Evolutionary conservation across 2,888 invertebrate species (phyloP), one percentile per base, ranked within the genome.

Genomic region (Agriopis marginaria): DNA sequence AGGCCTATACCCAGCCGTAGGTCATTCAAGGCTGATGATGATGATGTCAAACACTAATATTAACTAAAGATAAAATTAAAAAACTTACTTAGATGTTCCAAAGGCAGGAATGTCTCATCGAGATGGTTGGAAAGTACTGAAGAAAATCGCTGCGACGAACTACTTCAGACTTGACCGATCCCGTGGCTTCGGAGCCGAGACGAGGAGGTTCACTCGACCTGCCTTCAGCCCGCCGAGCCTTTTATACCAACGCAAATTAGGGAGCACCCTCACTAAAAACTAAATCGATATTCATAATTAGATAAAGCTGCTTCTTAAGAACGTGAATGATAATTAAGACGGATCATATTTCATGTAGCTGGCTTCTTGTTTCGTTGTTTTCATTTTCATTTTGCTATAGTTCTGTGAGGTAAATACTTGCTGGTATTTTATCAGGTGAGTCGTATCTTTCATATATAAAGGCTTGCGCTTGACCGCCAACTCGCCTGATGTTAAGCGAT

Each of bases 61-160:
- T 23, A 11, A 39, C 10, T 44, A 23, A 10, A 42, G 3, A 14
- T 12, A 10, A 12, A 8, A n/a, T 56, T 17, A 50, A 14, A 14
- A 47, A 50, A 79, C 83, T 86, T 82, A 90, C 90, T 84, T 80
- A 84, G 82, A 23, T 4, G 53, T 17, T 44, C 23, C 44, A 45
- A 53, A 44, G 44, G 62, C 32, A 53, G 84, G 80, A 77, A 81
- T 75, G 81, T 86, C 80, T 62, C 62, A 62, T 62, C 84, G 92
- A 91, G 91, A 88, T 86, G 92, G 92, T 79, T 86, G 84, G 88
- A 91, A 91, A 92, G 88, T 90, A 92, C 94, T 94, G 94, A 94
- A 94, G 94, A 94, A 94, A 94, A 94, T 93, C 94, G 93, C 79
- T 82, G 75, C 76, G 7, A 88, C 93, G 94, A 94, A 94, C 94